These are phyloP conservation scores for Sigmodon hispidus DNA, from an alignment of 2,113 vertebrate genomes.

Conservation along the genomic window DNA sequence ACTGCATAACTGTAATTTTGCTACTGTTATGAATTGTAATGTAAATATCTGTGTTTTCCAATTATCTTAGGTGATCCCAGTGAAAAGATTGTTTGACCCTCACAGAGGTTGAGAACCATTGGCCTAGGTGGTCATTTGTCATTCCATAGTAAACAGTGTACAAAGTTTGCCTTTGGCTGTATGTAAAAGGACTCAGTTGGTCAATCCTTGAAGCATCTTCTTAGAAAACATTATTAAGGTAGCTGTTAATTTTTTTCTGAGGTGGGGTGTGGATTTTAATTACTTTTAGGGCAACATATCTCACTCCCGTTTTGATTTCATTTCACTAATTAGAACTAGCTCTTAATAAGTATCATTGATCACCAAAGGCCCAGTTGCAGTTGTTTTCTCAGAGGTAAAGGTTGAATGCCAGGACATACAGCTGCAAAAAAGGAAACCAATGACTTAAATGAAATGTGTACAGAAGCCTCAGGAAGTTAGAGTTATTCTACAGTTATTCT, in stretches of 20 bases:
- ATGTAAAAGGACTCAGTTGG: not conserved
- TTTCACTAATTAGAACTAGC: not conserved
- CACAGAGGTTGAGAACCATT: not conserved
- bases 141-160: not conserved
- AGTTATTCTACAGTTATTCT: constrained; percentile 63
- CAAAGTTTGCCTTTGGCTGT: not conserved
- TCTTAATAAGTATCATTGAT: not conserved
- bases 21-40: not conserved
- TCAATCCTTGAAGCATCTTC: not conserved
- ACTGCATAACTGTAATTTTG: not conserved
- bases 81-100: not conserved
- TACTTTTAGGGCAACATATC: not conserved
- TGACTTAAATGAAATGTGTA: constrained; percentile 75
- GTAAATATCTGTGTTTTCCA: not conserved
- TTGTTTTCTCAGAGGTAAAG: not conserved
- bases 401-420: not conserved
- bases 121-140: too few relatives aligned
- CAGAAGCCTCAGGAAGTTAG: constrained; percentile 76
- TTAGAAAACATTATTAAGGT: not conserved
- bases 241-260: not conserved
- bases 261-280: not conserved
- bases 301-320: not conserved
- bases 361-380: not conserved
- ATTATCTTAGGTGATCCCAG: not conserved
- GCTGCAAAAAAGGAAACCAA: not conserved